Percentiles rank a stretch among this genome's conserved stretches.
Evolutionary conservation across 1,140 invertebrate genomes (phyloP).

Genomic region (Scaptodrosophila lebanonensis): DNA sequence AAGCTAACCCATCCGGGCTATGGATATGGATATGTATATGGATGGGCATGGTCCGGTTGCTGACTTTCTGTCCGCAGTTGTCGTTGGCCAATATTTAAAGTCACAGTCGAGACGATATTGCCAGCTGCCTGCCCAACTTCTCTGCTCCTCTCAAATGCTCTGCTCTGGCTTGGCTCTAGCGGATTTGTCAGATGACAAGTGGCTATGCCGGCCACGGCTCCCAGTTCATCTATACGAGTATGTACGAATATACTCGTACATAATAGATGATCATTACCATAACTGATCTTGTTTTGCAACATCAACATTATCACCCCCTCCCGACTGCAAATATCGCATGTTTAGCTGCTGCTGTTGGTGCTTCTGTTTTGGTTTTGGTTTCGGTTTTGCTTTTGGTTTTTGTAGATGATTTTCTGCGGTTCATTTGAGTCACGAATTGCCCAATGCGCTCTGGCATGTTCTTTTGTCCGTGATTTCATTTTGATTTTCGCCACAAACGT

Average conservation of each 20-base stretch:
- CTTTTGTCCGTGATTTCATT: slow-evolving; percentile 72
- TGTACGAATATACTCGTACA: no score
- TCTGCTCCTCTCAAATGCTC: slow-evolving; percentile 31
- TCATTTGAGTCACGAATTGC: slow-evolving; percentile 72
- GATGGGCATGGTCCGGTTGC: no score
- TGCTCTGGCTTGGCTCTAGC: slow-evolving; percentile 5
- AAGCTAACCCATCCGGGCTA: no score
- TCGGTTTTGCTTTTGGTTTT: slow-evolving; percentile 26
- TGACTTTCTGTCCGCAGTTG: no score
- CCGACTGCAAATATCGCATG: not conserved
- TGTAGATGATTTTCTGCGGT: slow-evolving; percentile 69
- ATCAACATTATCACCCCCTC: not conserved
- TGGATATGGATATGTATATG: no score
- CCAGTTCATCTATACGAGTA: no score
- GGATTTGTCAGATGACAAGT: slow-evolving; percentile 20
- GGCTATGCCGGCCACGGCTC: not conserved
- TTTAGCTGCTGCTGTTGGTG: slow-evolving; percentile 22
- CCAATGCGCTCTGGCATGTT: slow-evolving; percentile 67
- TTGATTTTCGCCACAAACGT: slow-evolving; percentile 68
- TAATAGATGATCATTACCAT: slow-evolving; percentile 66
- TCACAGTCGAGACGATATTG: no score
- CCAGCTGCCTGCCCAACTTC: slow-evolving; percentile 35
- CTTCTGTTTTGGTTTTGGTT: slow-evolving; percentile 39
- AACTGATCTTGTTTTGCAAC: slow-evolving; percentile 68
- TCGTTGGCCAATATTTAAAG: no score